phyloP scores from a whole-genome alignment of 2,113 vertebrate species.

The Physeter macrocephalus region DNA sequence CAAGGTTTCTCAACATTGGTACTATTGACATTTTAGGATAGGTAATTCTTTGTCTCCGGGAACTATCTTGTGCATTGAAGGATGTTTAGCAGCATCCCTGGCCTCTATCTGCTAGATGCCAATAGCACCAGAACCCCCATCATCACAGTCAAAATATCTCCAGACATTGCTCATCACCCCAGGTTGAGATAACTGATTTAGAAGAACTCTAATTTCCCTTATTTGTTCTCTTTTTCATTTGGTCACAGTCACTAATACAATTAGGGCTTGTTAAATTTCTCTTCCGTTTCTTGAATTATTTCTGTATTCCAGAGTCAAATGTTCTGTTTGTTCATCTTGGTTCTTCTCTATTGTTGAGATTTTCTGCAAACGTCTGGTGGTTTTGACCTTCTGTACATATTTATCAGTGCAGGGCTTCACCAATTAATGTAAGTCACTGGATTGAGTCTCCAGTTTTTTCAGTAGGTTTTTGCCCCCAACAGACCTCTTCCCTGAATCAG shows the following conservation, averaged over 20 bases:
- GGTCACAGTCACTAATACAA: not conserved
- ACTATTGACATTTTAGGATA: not conserved
- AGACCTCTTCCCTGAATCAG: not conserved
- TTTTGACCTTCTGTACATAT: not conserved
- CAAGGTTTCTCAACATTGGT: not conserved
- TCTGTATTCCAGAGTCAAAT: not conserved
- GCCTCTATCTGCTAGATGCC: not conserved
- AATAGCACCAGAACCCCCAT: not conserved
- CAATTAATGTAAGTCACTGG: not conserved
- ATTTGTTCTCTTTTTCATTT: not conserved
- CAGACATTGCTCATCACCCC: not conserved
- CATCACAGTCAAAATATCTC: not conserved
- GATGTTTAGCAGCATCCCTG: not conserved
- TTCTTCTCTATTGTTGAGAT: not conserved
- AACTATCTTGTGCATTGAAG: not conserved
- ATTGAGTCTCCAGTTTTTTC: not conserved
- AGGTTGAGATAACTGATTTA: not conserved
- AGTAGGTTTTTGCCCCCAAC: accelerated
- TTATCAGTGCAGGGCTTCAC: not conserved
- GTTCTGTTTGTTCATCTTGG: not conserved
- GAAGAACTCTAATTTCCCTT: not conserved
- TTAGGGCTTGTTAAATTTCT: not conserved
- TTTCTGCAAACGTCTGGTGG: not conserved
- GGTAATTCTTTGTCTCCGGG: not conserved
- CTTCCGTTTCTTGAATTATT: not conserved